Conservation (phyloP, 2,113 vertebrate genomes). For the Pelvicachromis taeniatus region DNA sequence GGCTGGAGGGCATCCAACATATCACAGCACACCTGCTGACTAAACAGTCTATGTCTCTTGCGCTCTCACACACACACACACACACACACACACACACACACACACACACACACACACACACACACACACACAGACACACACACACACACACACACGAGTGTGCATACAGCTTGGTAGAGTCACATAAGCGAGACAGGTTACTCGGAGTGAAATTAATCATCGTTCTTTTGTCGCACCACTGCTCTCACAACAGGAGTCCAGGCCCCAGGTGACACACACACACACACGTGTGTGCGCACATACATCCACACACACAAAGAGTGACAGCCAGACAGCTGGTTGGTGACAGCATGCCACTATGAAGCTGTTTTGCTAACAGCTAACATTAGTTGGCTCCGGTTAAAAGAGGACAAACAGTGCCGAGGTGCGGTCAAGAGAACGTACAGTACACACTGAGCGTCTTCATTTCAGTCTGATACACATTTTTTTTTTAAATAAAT, state of each 20-base stretch:
- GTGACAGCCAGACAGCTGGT: slow-evolving; percentile 63
- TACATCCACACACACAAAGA: slow-evolving; percentile 13
- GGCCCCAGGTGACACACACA: slow-evolving; percentile 44
- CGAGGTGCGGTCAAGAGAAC: neutral
- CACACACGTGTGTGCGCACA: neutral
- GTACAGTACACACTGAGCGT: neutral
- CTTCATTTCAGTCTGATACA: neutral
- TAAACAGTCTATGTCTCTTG: slow-evolving; percentile 55
- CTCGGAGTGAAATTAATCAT: slow-evolving; percentile 75
- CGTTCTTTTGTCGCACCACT: slow-evolving; percentile 65
- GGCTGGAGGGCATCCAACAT: slow-evolving; percentile 69
- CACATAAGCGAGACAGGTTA: slow-evolving; percentile 60
- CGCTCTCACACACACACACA: neutral
- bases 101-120: slow-evolving; percentile 36
- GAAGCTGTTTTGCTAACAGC: slow-evolving; percentile 41
- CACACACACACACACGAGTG: slow-evolving; percentile 19
- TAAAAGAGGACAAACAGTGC: slow-evolving; percentile 9
- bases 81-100: slow-evolving; percentile 36
- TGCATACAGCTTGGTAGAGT: neutral
- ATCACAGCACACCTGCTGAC: slow-evolving; percentile 74
- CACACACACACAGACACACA: too few species aligned
- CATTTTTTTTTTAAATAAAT: fast-evolving
- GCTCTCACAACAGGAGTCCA: slow-evolving; percentile 62
- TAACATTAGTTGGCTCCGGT: slow-evolving; percentile 35
- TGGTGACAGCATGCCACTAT: slow-evolving; percentile 44